Percentiles rank a stretch among this genome's conserved stretches.
Evolutionary conservation across 2,888 invertebrate species (phyloP).

Genomic region (Scaptomyza tumidula): DNA sequence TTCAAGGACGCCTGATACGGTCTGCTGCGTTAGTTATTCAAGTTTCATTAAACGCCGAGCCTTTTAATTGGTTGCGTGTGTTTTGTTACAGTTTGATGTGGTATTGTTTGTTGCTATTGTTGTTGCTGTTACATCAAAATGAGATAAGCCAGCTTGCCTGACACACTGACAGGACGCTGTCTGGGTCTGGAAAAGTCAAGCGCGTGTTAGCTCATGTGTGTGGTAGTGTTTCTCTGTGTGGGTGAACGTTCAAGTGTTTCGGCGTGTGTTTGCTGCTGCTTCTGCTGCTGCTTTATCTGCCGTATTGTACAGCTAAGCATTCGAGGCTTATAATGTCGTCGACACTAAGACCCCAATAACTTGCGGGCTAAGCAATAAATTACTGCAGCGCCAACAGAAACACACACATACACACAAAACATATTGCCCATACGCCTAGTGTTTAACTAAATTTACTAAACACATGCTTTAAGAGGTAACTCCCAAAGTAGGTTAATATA

Average conservation of each 20-base stretch:
- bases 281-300: conserved; percentile 5
- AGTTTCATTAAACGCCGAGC: conserved; percentile 68
- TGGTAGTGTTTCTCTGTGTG: conserved; percentile 23
- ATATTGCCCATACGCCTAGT: conserved; percentile 37
- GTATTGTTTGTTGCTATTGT: conserved; percentile 1
- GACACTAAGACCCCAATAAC: conserved; percentile 72
- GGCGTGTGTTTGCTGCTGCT: conserved; percentile 9
- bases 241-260: conserved; percentile 10
- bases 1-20: conserved; percentile 54
- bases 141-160: conserved; percentile 62
- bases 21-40: conserved; percentile 49
- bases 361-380: conserved; percentile 70
- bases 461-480: conserved; percentile 1
- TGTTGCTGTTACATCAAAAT: conserved; percentile 56
- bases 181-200: conserved; percentile 49
- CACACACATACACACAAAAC: conserved; percentile 35
- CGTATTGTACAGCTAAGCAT: conserved; percentile 32
- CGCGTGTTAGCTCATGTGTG: conserved; percentile 27
- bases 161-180: conserved; percentile 56
- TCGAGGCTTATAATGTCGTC: conserved; percentile 66
- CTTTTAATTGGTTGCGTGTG: conserved; percentile 59
- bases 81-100: conserved; percentile 12
- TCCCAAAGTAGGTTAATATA: neutral
- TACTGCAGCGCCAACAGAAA: conserved; percentile 43
- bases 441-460: conserved; percentile 1